These are phyloP conservation scores for Endotricha flammealis DNA, from an alignment of 2,888 invertebrate genomes.

Conservation along the genomic window DNA sequence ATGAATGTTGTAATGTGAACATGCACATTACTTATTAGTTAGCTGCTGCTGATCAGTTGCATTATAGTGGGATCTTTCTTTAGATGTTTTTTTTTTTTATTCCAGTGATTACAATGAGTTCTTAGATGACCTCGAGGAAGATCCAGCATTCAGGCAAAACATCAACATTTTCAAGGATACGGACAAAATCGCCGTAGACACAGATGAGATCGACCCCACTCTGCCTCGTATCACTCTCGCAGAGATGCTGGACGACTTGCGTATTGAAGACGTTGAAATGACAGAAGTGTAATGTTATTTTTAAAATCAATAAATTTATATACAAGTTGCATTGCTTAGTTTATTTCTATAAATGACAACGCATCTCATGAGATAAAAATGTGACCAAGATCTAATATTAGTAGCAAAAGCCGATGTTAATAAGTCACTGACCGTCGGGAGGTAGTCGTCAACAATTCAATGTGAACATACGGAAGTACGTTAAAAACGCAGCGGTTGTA, in stretches of 20 bases:
- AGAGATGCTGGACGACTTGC: conserved; percentile 96
- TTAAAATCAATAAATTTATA: conserved; percentile 4
- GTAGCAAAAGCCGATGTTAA: no score
- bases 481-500: no score
- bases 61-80: no score
- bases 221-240: conserved; percentile 89
- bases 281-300: conserved; percentile 59
- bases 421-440: no score
- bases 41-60: no score
- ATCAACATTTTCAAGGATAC: conserved; percentile 93
- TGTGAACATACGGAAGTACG: no score
- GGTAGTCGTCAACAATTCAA: no score
- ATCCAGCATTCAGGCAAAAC: conserved; percentile 91
- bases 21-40: no score
- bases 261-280: conserved; percentile 89
- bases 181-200: conserved; percentile 70
- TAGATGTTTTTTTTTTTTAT: conserved; percentile 21
- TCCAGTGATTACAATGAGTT: conserved; percentile 95
- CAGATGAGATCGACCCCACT: conserved; percentile 79
- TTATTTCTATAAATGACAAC: no score
- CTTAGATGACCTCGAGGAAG: conserved; percentile 98
- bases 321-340: neutral
- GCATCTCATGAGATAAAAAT: no score
- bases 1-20: no score
- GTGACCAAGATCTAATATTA: no score